phyloP scores from a whole-genome alignment of 1,140 invertebrate species.

The Aradophagus sp. region DNA sequence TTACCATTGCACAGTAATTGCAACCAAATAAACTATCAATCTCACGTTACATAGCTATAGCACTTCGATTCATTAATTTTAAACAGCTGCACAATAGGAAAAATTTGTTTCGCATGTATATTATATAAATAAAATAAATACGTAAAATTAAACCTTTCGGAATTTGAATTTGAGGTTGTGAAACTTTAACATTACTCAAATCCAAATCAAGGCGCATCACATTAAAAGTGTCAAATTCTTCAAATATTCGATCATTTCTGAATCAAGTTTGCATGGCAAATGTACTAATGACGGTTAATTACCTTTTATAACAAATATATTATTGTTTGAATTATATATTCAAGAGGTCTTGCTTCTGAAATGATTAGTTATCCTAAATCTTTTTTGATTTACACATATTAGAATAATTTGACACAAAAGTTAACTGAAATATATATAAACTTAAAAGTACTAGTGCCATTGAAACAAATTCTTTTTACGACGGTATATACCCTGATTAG shows the following conservation, averaged over 20 bases:
- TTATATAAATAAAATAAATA: slow-evolving; percentile 34
- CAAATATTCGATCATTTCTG: background rate
- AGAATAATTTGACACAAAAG: background rate
- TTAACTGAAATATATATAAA: too few species aligned
- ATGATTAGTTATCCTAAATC: too few species aligned
- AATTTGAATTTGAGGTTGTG: too few species aligned
- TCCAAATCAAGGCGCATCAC: slow-evolving; percentile 21
- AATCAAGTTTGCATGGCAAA: background rate
- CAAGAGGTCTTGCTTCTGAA: too few species aligned
- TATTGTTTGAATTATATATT: too few species aligned
- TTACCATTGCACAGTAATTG: slow-evolving; percentile 53
- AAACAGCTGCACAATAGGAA: slow-evolving; percentile 32
- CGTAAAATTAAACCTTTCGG: slow-evolving; percentile 11
- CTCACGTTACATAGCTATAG: slow-evolving; percentile 32
- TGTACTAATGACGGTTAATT: too few species aligned
- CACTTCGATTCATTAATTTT: slow-evolving; percentile 16
- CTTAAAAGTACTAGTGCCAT: slow-evolving; percentile 51
- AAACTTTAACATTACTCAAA: too few species aligned
- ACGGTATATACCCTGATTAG: slow-evolving; percentile 34
- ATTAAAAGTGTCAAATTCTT: slow-evolving; percentile 5
- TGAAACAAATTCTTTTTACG: slow-evolving; percentile 1
- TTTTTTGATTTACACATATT: too few species aligned
- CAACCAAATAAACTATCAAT: slow-evolving; percentile 43
- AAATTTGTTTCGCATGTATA: slow-evolving; percentile 17
- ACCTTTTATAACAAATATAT: too few species aligned